Evolutionary conservation across 2,797 vertebrate genomes (phyloP).

Genomic region (Trichosurus vulpecula): DNA sequence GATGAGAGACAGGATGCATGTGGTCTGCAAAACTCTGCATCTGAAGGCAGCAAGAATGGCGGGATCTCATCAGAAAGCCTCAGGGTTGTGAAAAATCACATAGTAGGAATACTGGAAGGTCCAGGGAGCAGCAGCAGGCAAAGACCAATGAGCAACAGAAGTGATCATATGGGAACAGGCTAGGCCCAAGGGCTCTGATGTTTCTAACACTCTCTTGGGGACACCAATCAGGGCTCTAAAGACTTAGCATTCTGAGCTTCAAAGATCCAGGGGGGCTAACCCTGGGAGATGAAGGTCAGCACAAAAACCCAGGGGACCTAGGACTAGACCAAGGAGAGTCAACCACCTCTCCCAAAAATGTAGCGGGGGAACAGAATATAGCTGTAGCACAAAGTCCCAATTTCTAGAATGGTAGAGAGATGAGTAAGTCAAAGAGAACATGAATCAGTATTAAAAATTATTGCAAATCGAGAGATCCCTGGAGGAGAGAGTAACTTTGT

Average conservation of each 20-base stretch:
- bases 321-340: background rate
- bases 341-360: background rate
- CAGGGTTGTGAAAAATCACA: background rate
- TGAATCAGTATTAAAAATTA: background rate
- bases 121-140: background rate
- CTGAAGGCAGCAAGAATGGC: background rate
- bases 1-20: background rate
- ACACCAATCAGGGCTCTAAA: background rate
- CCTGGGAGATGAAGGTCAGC: background rate
- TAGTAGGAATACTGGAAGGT: background rate
- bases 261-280: background rate
- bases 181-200: background rate
- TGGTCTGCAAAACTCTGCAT: background rate
- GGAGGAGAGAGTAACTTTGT: too few species aligned
- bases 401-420: background rate
- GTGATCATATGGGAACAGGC: background rate
- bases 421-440: background rate
- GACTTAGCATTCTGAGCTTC: background rate
- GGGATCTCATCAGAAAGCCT: background rate
- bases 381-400: background rate
- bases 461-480: background rate
- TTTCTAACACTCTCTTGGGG: background rate
- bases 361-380: background rate
- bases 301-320: background rate
- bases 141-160: background rate